Percentiles rank a stretch among this genome's conserved stretches.
phyloP scores from a whole-genome alignment of 2,888 invertebrate species.

The Atethmia centrago region DNA sequence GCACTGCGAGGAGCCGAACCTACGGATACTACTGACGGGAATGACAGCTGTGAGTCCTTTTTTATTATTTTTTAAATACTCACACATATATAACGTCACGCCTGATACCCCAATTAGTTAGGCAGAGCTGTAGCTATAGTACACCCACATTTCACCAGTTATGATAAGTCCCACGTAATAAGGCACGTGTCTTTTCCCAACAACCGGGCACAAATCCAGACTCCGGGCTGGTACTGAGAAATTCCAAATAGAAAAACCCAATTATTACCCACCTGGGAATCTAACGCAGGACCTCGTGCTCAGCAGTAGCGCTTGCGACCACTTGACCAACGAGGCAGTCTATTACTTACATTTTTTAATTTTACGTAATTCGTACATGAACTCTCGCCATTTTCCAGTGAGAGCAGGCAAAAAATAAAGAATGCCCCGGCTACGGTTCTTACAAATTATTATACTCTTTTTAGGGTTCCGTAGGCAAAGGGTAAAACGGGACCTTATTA shows the following conservation, averaged over 20 bases:
- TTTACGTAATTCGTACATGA: too few relatives aligned
- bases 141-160: background rate
- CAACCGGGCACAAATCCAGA: background rate
- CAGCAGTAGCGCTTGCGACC: background rate
- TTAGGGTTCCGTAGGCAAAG: too few relatives aligned
- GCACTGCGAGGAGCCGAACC: slow-evolving; percentile 92
- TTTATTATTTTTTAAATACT: background rate
- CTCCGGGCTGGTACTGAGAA: background rate
- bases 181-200: background rate
- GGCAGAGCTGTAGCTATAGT: background rate
- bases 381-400: too few relatives aligned
- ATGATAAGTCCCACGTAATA: background rate
- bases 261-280: background rate
- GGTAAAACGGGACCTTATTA: too few relatives aligned
- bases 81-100: background rate
- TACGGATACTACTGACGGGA: slow-evolving; percentile 83
- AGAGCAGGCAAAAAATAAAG: too few relatives aligned
- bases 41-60: slow-evolving; percentile 83
- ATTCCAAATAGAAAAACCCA: background rate
- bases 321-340: background rate
- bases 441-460: too few relatives aligned
- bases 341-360: too few relatives aligned
- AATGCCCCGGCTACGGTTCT: too few relatives aligned
- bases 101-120: too few relatives aligned
- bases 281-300: background rate